phyloP scores from a whole-genome alignment of 2,113 vertebrate genomes.

The Microtus oregoni region DNA sequence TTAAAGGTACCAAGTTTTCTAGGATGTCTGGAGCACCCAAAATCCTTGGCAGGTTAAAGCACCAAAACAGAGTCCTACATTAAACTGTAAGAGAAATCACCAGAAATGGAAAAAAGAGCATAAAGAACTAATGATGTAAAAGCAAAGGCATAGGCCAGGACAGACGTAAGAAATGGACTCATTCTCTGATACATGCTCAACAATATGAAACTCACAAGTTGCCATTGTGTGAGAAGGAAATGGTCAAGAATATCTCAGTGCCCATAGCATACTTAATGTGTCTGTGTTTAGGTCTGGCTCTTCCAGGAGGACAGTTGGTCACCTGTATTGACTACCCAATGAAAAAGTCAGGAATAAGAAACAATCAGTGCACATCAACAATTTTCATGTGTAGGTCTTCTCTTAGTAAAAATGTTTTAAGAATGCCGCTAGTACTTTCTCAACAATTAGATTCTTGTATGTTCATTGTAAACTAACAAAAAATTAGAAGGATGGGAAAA shows the following conservation, averaged over 20 bases:
- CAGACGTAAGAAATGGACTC: background rate
- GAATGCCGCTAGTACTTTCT: background rate
- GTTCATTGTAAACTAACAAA: background rate
- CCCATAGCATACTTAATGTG: background rate
- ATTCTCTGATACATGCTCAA: background rate
- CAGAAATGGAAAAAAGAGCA: background rate
- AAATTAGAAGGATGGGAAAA: conserved; percentile 19
- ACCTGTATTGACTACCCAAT: background rate
- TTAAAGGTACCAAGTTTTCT: background rate
- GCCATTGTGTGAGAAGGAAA: background rate
- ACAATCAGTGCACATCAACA: background rate
- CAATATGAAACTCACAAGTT: background rate
- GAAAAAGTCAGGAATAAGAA: background rate
- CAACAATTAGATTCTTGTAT: background rate
- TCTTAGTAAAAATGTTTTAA: conserved; percentile 35
- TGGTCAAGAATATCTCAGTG: background rate
- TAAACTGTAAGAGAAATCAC: background rate
- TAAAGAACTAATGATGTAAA: background rate
- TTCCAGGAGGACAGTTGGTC: background rate
- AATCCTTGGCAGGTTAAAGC: background rate
- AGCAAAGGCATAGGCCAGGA: background rate
- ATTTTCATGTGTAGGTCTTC: background rate
- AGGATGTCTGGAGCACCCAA: background rate
- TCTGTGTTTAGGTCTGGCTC: background rate
- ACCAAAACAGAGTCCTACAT: background rate